phyloP scores from a whole-genome alignment of 2,113 vertebrate species.

The Xenus cinereus region DNA sequence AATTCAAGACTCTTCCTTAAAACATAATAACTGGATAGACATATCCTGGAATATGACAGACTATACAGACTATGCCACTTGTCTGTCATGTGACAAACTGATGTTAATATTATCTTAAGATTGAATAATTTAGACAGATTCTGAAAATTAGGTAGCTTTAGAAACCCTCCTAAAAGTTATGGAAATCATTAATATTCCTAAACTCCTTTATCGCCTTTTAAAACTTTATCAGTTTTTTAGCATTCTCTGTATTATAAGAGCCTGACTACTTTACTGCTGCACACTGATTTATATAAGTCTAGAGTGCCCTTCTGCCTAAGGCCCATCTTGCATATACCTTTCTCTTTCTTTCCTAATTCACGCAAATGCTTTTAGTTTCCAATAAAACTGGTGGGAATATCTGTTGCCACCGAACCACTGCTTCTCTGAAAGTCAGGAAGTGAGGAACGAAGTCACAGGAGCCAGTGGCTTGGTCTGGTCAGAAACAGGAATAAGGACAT shows the following conservation, averaged over 20 bases:
- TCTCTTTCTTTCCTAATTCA: background rate
- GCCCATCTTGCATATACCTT: background rate
- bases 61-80: background rate
- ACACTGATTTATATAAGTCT: background rate
- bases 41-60: background rate
- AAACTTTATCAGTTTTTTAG: background rate
- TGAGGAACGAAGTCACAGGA: background rate
- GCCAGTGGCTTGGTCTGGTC: background rate
- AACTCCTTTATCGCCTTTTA: background rate
- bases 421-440: background rate
- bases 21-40: background rate
- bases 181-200: background rate
- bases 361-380: background rate
- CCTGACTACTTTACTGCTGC: background rate
- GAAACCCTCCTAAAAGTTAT: background rate
- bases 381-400: background rate
- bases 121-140: background rate
- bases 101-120: background rate
- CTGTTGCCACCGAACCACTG: background rate
- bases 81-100: background rate
- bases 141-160: background rate
- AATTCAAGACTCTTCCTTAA: background rate
- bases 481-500: background rate
- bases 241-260: background rate
- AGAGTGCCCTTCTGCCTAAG: background rate